Base-by-base conservation (phyloP, 1,140 invertebrate species). In the Scylla paramamosain region DNA sequence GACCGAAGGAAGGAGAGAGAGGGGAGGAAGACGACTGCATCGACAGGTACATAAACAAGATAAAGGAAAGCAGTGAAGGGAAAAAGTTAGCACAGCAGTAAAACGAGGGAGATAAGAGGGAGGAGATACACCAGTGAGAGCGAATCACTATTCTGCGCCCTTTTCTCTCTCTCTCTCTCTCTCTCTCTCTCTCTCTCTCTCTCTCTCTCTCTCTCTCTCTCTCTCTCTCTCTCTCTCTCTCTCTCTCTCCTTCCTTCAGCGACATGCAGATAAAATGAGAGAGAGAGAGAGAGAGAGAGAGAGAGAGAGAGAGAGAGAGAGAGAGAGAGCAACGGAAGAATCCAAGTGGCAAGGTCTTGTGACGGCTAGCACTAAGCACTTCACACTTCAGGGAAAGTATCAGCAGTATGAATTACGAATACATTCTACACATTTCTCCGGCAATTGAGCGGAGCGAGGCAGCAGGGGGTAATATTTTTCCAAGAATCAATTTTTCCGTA, bases 21-120 rank as follows among this genome's bases (percentile, higher is more conserved):
- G 52, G 86, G 45, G 86, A 88, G 87, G 31, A 20, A 89, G 45
- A n/a, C n/a, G 16, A 77, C 67, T n/a, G 67, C n/a, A 77, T 77
- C 67, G 67, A 77, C 67, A 77, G 67, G n/a, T n/a, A 77, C 67
- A n/a, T 77, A 77, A n/a, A n/a, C 20, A 77, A 77, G n/a, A n/a
- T 77, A 77, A 77, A 77, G 67, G n/a, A n/a, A n/a, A n/a, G 6
- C 25, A 77, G 67, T 77, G n/a, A 77, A 77, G 67, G 67, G 6
- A 77, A n/a, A 77, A 77, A 20, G 25, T 20, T 77, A n/a, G 25
- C 20, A 20, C 67, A n/a, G 67, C 25, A 7, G 20, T 77, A 77
- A n/a, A 77, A 77, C 25, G 67, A 20, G 20, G 52, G 52, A 59
- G 52, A n/a, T 77, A 77, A 77, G 67, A 77, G 67, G 20, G 8